A percentile compares a stretch with the other conserved stretches of the same genome.
phyloP scores from a whole-genome alignment of 2,888 invertebrate species.

The Rotaria sp. region DNA sequence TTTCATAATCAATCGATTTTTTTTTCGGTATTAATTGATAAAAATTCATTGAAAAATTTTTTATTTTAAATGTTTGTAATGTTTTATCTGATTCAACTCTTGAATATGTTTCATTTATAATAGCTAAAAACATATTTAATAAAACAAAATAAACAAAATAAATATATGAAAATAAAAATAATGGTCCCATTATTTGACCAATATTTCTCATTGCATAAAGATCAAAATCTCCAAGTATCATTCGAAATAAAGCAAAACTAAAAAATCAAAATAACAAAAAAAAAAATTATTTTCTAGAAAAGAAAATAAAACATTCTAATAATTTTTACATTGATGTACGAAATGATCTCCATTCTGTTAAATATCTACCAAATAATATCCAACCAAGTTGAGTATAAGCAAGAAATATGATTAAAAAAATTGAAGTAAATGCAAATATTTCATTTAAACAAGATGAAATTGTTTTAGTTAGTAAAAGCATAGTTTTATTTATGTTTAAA shows the following conservation, averaged over 20 bases:
- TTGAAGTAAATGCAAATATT: background rate
- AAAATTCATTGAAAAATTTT: background rate
- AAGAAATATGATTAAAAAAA: background rate
- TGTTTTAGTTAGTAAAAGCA: slow-evolving; percentile 1
- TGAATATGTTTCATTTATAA: slow-evolving; percentile 18
- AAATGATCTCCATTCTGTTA: background rate
- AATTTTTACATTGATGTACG: background rate
- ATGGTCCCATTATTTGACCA: background rate
- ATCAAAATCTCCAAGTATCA: background rate
- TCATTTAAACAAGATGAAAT: background rate
- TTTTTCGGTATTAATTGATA: background rate
- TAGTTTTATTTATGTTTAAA: background rate
- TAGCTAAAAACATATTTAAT: slow-evolving; percentile 11
- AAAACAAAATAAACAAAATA: slow-evolving; percentile 23
- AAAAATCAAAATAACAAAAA: no score
- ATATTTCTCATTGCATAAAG: background rate
- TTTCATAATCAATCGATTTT: background rate
- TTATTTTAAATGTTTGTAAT: background rate
- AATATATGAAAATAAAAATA: background rate
- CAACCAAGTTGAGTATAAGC: background rate
- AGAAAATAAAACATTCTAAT: background rate
- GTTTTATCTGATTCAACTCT: background rate
- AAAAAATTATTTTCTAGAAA: background rate
- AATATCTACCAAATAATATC: background rate
- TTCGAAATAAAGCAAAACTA: background rate